A percentile compares a stretch with the other conserved stretches of the same genome.
These are phyloP conservation scores for Corythornis vintsioides DNA, from an alignment of 2,113 vertebrate genomes.

Conservation along the genomic window DNA sequence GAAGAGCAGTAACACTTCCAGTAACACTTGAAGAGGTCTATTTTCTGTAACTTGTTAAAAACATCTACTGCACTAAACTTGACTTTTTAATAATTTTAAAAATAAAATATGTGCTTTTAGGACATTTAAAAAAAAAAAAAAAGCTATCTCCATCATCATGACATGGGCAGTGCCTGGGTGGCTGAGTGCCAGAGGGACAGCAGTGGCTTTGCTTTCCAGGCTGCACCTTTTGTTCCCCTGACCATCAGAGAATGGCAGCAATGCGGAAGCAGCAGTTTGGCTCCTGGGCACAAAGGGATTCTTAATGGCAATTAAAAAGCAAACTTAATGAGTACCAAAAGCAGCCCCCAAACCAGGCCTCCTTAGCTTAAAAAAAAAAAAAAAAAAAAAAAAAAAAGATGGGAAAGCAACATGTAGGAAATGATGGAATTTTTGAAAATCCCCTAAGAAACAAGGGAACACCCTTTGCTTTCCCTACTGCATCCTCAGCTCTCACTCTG, in stretches of 20 bases:
- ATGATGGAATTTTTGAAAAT: constrained; percentile 60
- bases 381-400: constrained; percentile 38
- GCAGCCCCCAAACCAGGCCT: constrained; percentile 24
- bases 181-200: not conserved
- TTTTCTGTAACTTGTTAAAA: not conserved
- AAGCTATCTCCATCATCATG: not conserved
- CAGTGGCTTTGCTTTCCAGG: constrained; percentile 20
- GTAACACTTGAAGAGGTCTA: not conserved
- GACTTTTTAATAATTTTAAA: not conserved
- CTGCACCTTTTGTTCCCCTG: constrained; percentile 52
- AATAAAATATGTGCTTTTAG: not conserved
- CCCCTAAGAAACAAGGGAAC: constrained; percentile 19
- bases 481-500: not conserved
- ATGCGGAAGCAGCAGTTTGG: constrained; percentile 37
- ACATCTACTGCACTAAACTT: not conserved
- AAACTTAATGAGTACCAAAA: constrained; percentile 46
- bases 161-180: not conserved
- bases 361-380: constrained; percentile 29
- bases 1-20: not conserved
- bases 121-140: not conserved
- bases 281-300: constrained; percentile 46
- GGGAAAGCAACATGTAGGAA: constrained; percentile 38
- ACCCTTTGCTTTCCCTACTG: constrained; percentile 42
- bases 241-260: constrained; percentile 33
- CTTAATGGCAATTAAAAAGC: constrained; percentile 57